phyloP scores from a whole-genome alignment of 2,888 invertebrate species.

The Troides aeacus region DNA sequence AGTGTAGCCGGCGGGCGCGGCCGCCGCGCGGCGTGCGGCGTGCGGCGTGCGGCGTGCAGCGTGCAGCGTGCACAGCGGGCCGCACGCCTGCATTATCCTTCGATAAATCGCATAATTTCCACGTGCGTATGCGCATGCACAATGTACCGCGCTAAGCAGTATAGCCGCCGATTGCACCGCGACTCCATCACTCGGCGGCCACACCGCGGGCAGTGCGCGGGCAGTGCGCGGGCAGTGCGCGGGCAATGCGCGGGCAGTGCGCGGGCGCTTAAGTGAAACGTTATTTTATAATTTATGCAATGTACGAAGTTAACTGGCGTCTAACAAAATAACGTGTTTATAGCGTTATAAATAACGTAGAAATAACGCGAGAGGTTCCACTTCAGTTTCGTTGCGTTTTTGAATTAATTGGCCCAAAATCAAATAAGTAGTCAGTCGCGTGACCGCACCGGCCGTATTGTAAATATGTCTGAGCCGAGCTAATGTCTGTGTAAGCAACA shows the following conservation, averaged over 20 bases:
- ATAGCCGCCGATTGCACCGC: not conserved
- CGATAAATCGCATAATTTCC: conserved; percentile 14
- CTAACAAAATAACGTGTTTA: not conserved
- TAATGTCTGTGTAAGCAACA: conserved; percentile 23
- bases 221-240: no score
- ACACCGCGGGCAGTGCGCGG: no score
- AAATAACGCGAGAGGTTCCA: not conserved
- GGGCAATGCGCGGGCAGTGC: no score
- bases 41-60: not conserved
- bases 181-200: no score
- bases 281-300: no score
- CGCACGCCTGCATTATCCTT: conserved; percentile 9
- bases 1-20: conserved; percentile 9
- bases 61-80: not conserved
- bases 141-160: not conserved
- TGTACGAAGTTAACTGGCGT: not conserved
- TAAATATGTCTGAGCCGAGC: conserved; percentile 22
- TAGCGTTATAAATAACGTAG: not conserved
- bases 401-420: conserved; percentile 4
- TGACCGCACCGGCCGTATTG: conserved; percentile 2
- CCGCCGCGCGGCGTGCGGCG: conserved; percentile 5
- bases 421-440: not conserved
- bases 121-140: not conserved
- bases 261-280: no score
- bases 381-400: not conserved